Conservation (phyloP, 2,113 vertebrate species). For the Cnemophilus loriae region DNA sequence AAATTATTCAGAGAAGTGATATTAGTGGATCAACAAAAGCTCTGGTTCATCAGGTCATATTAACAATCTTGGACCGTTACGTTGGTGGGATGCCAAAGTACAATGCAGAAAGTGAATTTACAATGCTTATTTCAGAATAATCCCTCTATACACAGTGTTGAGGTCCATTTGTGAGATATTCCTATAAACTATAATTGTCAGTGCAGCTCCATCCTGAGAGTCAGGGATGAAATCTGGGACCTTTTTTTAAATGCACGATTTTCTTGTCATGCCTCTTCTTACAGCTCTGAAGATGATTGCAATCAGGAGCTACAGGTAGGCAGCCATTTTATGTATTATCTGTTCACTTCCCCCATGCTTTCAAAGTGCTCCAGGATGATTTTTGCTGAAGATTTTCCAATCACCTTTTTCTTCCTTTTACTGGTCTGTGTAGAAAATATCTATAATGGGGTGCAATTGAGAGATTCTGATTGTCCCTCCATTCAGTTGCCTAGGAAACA, state of each 20-base stretch:
- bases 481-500: conserved; percentile 74
- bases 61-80: not conserved
- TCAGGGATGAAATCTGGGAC: not conserved
- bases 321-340: not conserved
- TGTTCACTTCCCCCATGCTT: not conserved
- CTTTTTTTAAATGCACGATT: not conserved
- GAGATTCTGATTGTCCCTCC: conserved; percentile 60
- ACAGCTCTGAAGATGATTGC: not conserved
- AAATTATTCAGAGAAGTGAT: conserved; percentile 14
- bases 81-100: not conserved
- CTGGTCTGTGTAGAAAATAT: conserved; percentile 46
- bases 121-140: not conserved
- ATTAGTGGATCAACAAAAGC: conserved; percentile 8
- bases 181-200: not conserved
- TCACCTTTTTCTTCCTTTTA: conserved; percentile 28
- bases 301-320: not conserved
- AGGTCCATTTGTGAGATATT: not conserved
- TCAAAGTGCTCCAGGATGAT: not conserved
- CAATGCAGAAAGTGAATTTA: not conserved
- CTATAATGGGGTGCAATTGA: conserved; percentile 45
- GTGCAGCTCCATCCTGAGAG: not conserved
- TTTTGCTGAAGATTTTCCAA: conserved; percentile 20
- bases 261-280: not conserved
- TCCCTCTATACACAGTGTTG: not conserved
- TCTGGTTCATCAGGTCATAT: conserved; percentile 1